Evolutionary conservation across 2,888 invertebrate species (phyloP), one percentile per base, ranked within the genome.

Genomic region (Apodemia hepburni): DNA sequence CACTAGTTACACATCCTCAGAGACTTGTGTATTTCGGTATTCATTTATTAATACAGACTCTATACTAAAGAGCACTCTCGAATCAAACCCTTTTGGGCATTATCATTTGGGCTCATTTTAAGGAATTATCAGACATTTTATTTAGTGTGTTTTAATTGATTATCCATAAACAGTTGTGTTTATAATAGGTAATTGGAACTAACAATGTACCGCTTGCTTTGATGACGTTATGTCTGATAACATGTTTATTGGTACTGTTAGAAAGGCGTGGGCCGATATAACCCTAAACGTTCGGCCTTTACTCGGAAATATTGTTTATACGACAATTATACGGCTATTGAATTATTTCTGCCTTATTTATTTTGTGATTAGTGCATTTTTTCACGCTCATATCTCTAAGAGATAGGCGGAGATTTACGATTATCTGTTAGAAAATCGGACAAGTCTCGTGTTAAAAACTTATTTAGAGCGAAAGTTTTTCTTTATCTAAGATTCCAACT

Each of bases 151-250:
- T 57, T 57, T 57, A 57, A 57, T 27, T 57, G 27, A 57, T 57
- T 57, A 57, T 29, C 57, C 57, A 29, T 57, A 57, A 57, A 54
- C 15, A 57, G 27, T 29, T n/a, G 29, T 57, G 57, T 57, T 57
- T 57, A 57, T 57, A 29, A 57, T 29, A 57, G 4, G 57, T 57
- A 57, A 57, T 57, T 57, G 57, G 57, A 27, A n/a, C n/a, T 57
- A 57, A 57, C n/a, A 29, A 57, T 57, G 54, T 57, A 15, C 54
- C 27, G 54, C 27, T 27, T 57, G 15, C 9, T n/a, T 47, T 57
- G 27, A 29, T 27, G 29, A 57, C 27, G 57, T n/a, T 29, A 12
- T 57, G 57, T n/a, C 29, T n/a, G 22, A n/a, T 29, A 17, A 22
- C 11, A 29, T 15, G 8, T 57, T 27, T 29, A 29, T 57, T 7